Conservation (phyloP, 2,888 invertebrate species). For the Zygogramma bicolorata region DNA sequence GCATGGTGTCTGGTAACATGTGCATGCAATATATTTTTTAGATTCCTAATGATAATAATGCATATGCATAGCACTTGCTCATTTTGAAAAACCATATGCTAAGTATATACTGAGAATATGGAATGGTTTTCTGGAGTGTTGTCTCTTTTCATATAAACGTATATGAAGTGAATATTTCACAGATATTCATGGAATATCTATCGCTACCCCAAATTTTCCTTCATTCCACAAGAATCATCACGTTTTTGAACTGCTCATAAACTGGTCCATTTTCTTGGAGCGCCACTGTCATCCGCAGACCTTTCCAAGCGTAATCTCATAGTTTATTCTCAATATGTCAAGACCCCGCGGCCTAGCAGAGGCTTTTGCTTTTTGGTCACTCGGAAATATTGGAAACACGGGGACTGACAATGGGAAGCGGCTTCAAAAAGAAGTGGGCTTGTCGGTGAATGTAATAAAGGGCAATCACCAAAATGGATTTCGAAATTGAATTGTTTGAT, state of each 20-base stretch:
- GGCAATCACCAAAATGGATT: conserved; percentile 43
- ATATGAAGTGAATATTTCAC: too few relatives aligned
- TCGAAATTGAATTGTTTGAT: conserved; percentile 41
- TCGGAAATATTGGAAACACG: conserved; percentile 46
- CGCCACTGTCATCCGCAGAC: not conserved
- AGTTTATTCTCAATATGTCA: conserved; percentile 52
- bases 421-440: conserved; percentile 32
- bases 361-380: conserved; percentile 39
- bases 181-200: too few relatives aligned
- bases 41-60: too few relatives aligned
- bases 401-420: conserved; percentile 28
- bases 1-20: too few relatives aligned
- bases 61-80: too few relatives aligned
- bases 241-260: not conserved
- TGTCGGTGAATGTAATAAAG: conserved; percentile 37
- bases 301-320: conserved; percentile 48
- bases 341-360: conserved; percentile 34
- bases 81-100: too few relatives aligned
- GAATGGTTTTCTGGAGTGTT: too few relatives aligned
- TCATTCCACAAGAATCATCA: not conserved
- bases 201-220: too few relatives aligned
- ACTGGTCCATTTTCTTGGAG: not conserved
- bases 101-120: too few relatives aligned
- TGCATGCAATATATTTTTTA: too few relatives aligned
- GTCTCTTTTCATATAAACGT: too few relatives aligned